Conservation (phyloP, 2,888 invertebrate genomes). For the Andricus quercusramuli region DNA sequence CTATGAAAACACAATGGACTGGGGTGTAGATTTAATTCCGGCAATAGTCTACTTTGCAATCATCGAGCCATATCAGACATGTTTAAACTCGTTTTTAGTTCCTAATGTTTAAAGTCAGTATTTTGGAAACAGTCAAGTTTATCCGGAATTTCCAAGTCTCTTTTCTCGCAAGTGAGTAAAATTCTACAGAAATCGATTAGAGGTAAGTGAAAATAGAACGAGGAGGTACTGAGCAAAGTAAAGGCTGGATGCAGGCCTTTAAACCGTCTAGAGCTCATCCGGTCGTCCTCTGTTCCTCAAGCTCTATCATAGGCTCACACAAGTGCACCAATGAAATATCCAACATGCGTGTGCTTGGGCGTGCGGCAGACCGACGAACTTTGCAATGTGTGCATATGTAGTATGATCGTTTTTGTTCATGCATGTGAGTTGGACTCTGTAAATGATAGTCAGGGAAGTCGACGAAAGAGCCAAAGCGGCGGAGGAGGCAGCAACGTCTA, state of each 20-base stretch:
- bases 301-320: constrained; percentile 47
- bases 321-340: constrained; percentile 23
- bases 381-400: constrained; percentile 3
- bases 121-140: background rate
- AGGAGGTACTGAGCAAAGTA: constrained; percentile 43
- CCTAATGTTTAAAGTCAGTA: too few species aligned
- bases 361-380: constrained; percentile 30
- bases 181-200: constrained; percentile 25
- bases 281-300: constrained; percentile 60
- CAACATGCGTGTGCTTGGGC: constrained; percentile 12
- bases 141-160: background rate
- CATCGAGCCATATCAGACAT: too few species aligned
- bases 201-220: constrained; percentile 37
- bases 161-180: background rate
- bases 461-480: background rate
- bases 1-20: too few species aligned
- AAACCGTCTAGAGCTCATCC: constrained; percentile 67
- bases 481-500: constrained; percentile 21
- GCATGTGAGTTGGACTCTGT: background rate
- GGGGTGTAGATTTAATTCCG: too few species aligned
- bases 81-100: too few species aligned
- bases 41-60: too few species aligned
- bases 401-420: constrained; percentile 43
- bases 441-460: constrained; percentile 35
- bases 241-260: constrained; percentile 56